phyloP scores from a whole-genome alignment of 1,140 invertebrate species.

The Diorhabda carinulata region DNA sequence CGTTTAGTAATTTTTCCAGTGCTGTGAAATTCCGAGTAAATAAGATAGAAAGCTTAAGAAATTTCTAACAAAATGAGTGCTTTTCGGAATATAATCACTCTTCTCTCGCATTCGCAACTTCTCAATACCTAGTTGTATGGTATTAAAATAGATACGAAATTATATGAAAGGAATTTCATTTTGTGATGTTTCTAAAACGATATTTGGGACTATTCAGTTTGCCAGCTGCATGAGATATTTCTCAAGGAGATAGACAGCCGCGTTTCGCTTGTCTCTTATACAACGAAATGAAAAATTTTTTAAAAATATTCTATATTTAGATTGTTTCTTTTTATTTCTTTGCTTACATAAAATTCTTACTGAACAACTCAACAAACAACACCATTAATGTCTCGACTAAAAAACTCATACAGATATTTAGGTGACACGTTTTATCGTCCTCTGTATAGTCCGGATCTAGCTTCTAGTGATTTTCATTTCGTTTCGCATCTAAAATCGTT shows the following conservation, averaged over 20 bases:
- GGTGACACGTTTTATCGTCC: too few species aligned
- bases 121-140: not conserved
- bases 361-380: too few species aligned
- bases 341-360: too few species aligned
- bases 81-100: not conserved
- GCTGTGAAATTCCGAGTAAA: conserved; percentile 2
- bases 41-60: not conserved
- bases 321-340: too few species aligned
- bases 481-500: too few species aligned
- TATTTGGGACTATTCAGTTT: conserved; percentile 7
- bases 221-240: conserved; percentile 1
- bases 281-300: too few species aligned
- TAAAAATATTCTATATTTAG: too few species aligned
- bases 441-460: too few species aligned
- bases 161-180: conserved; percentile 12
- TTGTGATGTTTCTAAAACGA: conserved; percentile 4
- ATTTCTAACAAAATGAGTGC: not conserved
- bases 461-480: too few species aligned
- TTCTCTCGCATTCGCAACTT: not conserved
- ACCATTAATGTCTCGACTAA: too few species aligned
- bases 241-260: conserved; percentile 5
- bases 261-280: not conserved
- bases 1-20: not conserved
- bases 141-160: conserved; percentile 8
- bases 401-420: too few species aligned